Percentiles rank a stretch among this genome's conserved stretches.
phyloP scores from a whole-genome alignment of 2,888 invertebrate genomes.

The Thelaira solivaga region DNA sequence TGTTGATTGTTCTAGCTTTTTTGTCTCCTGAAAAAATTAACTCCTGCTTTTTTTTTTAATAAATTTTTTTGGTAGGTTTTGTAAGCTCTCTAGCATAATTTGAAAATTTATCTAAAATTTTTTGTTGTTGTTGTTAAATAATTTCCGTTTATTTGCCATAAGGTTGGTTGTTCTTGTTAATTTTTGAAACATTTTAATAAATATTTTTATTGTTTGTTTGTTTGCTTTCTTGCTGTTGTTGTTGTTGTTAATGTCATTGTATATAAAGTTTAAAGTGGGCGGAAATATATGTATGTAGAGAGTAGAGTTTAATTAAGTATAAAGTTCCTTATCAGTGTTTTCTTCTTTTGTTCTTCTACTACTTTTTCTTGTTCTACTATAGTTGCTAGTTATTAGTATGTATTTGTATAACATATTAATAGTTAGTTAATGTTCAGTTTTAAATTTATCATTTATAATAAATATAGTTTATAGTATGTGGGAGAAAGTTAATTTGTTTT shows the following conservation, averaged over 20 bases:
- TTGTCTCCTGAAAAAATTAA: constrained; percentile 39
- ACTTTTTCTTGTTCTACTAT: constrained; percentile 29
- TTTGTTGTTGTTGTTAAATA: constrained; percentile 24
- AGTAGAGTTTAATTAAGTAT: constrained; percentile 52
- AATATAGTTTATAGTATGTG: constrained; percentile 13
- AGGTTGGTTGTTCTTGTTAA: too few relatives aligned
- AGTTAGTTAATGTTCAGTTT: constrained; percentile 40
- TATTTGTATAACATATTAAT: constrained; percentile 21
- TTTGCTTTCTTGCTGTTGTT: constrained; percentile 19
- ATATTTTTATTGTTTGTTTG: too few relatives aligned
- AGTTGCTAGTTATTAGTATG: constrained; percentile 27
- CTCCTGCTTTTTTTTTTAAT: background rate
- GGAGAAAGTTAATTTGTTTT: constrained; percentile 4
- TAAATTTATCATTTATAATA: background rate
- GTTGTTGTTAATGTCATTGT: constrained; percentile 25
- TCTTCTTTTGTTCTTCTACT: background rate
- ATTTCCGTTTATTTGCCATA: constrained; percentile 21
- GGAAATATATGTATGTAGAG: constrained; percentile 50
- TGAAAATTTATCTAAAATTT: constrained; percentile 59
- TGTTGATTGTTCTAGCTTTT: constrained; percentile 63
- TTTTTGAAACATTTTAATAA: too few relatives aligned
- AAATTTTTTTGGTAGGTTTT: constrained; percentile 29
- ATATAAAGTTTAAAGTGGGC: constrained; percentile 61
- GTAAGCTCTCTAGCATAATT: constrained; percentile 36
- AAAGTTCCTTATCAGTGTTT: too few relatives aligned